These are phyloP conservation scores for Uria aalge DNA, from an alignment of 2,113 vertebrate species.

Conservation along the genomic window DNA sequence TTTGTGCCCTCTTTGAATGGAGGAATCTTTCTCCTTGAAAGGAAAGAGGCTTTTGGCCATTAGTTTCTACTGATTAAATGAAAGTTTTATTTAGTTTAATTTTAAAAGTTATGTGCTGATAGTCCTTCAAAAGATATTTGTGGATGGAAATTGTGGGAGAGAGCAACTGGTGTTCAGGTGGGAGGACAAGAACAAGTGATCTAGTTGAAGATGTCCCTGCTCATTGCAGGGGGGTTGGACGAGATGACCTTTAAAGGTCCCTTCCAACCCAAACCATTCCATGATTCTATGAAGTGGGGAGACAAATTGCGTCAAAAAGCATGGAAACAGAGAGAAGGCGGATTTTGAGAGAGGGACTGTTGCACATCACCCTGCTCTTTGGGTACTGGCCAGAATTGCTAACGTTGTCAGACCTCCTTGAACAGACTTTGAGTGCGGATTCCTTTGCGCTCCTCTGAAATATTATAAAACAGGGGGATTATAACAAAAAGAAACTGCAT, in stretches of 20 bases:
- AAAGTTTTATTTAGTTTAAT: background rate
- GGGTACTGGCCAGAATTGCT: background rate
- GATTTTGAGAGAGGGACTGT: background rate
- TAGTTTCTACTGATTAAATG: background rate
- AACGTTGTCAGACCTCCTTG: fast-evolving
- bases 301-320: background rate
- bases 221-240: background rate
- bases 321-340: background rate
- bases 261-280: background rate
- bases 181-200: background rate
- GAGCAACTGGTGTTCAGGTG: background rate
- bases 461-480: background rate
- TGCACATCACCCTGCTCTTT: background rate
- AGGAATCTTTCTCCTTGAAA: background rate
- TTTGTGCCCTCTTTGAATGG: background rate
- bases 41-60: background rate
- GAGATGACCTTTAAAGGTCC: background rate
- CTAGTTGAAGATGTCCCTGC: background rate
- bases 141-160: background rate
- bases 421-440: background rate
- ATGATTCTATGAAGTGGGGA: background rate
- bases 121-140: background rate
- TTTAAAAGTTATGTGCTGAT: background rate
- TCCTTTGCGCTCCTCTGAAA: background rate
- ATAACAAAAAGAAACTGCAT: background rate